Evolutionary conservation across 2,888 invertebrate genomes (phyloP).

Genomic region (Phasia obesa): DNA sequence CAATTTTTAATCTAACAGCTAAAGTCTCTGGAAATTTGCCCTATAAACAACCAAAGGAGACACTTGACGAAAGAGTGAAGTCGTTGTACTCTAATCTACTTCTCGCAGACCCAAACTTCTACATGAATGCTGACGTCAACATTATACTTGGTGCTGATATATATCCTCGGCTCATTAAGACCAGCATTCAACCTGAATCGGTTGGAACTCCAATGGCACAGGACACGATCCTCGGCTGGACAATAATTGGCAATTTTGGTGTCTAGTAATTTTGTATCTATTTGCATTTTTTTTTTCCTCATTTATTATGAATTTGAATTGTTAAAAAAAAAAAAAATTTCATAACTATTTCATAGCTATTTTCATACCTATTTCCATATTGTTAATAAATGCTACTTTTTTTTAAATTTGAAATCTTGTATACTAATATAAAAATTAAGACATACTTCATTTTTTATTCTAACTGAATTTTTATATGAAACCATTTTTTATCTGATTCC

Average conservation of each 20-base stretch:
- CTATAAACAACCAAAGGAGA: neutral
- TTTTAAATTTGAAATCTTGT: too few species aligned
- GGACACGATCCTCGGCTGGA: neutral
- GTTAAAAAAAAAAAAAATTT: too few species aligned
- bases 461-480: too few species aligned
- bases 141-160: neutral
- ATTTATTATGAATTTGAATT: too few species aligned
- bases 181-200: neutral
- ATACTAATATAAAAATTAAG: too few species aligned
- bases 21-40: neutral
- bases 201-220: neutral
- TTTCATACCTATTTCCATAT: too few species aligned
- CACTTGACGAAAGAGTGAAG: neutral
- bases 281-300: too few species aligned
- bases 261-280: too few species aligned
- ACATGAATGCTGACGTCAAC: neutral
- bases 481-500: too few species aligned
- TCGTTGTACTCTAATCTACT: neutral
- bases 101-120: neutral
- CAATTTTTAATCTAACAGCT: neutral
- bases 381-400: too few species aligned
- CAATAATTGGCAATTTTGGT: neutral
- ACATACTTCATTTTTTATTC: too few species aligned
- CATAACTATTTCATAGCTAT: too few species aligned
- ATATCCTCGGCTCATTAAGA: neutral